Evolutionary conservation across 2,797 vertebrate species (phyloP).

Genomic region (Acanthurus leucopareius): DNA sequence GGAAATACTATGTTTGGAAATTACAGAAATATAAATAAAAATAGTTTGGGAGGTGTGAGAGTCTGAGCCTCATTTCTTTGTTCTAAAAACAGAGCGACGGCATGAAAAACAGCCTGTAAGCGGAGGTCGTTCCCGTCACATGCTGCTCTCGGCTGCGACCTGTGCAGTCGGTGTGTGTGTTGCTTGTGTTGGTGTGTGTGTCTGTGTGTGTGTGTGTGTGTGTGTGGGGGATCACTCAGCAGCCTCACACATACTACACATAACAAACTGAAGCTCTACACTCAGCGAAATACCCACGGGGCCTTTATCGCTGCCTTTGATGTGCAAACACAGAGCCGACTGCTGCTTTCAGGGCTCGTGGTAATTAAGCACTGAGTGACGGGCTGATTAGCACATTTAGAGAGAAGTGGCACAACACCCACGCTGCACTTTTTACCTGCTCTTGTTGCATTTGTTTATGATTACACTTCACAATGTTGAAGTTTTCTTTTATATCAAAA

Average conservation of each 20-base stretch:
- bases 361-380: conserved; percentile 35
- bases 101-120: conserved; percentile 18
- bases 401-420: background rate
- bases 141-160: conserved; percentile 32
- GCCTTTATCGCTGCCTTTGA: conserved; percentile 20
- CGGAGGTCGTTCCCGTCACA: conserved; percentile 32
- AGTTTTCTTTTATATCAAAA: background rate
- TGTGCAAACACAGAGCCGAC: conserved; percentile 19
- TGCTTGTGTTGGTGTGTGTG: background rate
- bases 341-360: conserved; percentile 16
- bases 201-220: background rate
- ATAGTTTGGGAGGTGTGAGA: background rate
- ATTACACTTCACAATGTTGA: background rate
- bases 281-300: conserved; percentile 22
- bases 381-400: background rate
- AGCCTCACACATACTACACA: conserved; percentile 22
- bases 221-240: conserved; percentile 17
- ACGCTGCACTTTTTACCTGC: background rate
- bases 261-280: conserved; percentile 29
- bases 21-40: background rate
- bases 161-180: background rate
- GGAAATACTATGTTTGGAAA: background rate
- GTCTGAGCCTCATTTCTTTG: conserved; percentile 8
- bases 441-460: background rate
- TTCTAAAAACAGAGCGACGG: conserved; percentile 35